Conservation (phyloP, 1,140 invertebrate species). For the Trissolcus basalis region DNA sequence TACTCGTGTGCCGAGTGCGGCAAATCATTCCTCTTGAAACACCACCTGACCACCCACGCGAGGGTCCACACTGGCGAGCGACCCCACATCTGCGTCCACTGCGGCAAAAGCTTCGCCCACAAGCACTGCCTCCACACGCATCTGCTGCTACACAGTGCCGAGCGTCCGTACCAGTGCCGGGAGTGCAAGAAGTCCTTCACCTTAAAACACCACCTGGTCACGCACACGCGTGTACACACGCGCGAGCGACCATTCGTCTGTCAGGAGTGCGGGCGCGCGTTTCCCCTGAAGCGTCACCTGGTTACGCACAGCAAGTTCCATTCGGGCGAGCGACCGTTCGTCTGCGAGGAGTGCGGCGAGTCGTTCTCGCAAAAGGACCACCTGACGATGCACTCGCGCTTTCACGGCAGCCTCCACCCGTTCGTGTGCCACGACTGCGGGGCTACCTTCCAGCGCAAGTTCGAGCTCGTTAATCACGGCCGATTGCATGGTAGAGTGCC, state of each 20-base stretch:
- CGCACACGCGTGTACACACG: constrained; percentile 84
- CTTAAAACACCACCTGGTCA: constrained; percentile 86
- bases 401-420: constrained; percentile 88
- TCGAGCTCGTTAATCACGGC: constrained; percentile 89
- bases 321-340: constrained; percentile 89
- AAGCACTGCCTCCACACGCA: constrained; percentile 90
- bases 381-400: constrained; percentile 86
- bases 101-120: constrained; percentile 90
- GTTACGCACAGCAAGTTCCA: constrained; percentile 91
- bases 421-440: constrained; percentile 89
- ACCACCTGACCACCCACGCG: constrained; percentile 87
- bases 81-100: constrained; percentile 88
- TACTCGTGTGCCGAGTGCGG: constrained; percentile 88
- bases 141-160: constrained; percentile 85
- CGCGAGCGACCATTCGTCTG: constrained; percentile 88
- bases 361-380: constrained; percentile 90
- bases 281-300: constrained; percentile 87
- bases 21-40: constrained; percentile 88
- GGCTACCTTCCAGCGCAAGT: constrained; percentile 88
- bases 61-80: constrained; percentile 87
- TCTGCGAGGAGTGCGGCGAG: constrained; percentile 91
- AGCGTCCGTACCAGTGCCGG: constrained; percentile 87
- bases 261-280: constrained; percentile 86
- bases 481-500: constrained; percentile 86
- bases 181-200: constrained; percentile 93